These are phyloP conservation scores for Elaphurus davidianus DNA, from an alignment of 2,113 vertebrate species.

Conservation along the genomic window DNA sequence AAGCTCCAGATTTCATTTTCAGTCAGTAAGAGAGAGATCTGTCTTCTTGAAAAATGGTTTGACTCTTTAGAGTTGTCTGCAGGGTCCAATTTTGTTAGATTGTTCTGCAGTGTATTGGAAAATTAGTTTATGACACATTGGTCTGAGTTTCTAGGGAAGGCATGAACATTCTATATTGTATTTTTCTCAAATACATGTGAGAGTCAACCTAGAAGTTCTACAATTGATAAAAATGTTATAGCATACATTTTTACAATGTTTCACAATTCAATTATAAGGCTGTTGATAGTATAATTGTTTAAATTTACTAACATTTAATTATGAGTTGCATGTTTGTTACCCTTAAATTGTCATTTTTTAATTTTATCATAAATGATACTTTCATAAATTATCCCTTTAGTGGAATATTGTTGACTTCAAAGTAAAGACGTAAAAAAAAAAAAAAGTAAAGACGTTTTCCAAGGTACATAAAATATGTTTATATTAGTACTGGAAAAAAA, in stretches of 20 bases:
- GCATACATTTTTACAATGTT: not conserved
- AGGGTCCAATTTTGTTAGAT: conserved; percentile 27
- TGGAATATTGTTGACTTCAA: not conserved
- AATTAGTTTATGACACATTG: conserved; percentile 29
- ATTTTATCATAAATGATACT: not conserved
- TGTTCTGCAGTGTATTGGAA: conserved; percentile 30
- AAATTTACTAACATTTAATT: not conserved
- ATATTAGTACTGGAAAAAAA: not conserved
- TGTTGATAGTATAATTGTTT: not conserved
- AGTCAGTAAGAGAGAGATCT: conserved; percentile 19
- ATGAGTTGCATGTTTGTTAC: not conserved
- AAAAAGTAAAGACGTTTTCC: not conserved
- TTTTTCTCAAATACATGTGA: not conserved
- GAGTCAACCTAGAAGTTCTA: not conserved
- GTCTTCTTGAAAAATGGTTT: conserved; percentile 40
- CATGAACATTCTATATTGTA: not conserved
- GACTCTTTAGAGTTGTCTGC: not conserved
- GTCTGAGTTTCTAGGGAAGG: conserved; percentile 1
- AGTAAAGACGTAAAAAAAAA: not conserved
- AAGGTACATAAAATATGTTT: not conserved
- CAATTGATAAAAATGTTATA: not conserved
- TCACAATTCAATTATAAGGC: not conserved
- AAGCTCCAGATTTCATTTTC: conserved; percentile 55
- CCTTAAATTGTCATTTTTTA: not conserved
- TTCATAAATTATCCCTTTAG: not conserved